Percentiles rank a stretch among this genome's conserved stretches.
phyloP scores from a whole-genome alignment of 2,888 invertebrate genomes.

The Rhimphoctona megacephalus region DNA sequence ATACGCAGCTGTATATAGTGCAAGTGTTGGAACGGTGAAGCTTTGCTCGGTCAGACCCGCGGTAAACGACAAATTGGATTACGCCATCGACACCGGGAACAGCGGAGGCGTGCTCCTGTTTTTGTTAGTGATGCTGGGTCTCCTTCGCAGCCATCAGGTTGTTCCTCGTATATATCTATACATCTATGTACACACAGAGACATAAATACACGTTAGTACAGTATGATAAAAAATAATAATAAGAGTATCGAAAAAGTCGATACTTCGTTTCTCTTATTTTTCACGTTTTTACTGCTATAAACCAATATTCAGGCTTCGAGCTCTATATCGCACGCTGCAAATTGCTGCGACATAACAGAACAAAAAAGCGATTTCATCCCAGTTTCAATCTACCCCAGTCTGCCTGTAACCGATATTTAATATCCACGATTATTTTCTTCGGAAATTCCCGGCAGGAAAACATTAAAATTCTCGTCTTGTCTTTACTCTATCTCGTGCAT shows the following conservation, averaged over 20 bases:
- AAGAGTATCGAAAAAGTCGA: constrained; percentile 58
- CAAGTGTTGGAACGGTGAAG: constrained; percentile 57
- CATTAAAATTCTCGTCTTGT: constrained; percentile 62
- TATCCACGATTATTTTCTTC: constrained; percentile 54
- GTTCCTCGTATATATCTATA: background rate
- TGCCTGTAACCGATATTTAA: constrained; percentile 57
- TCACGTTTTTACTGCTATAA: constrained; percentile 44
- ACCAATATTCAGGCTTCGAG: constrained; percentile 48
- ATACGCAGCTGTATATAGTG: constrained; percentile 33
- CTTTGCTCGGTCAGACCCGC: constrained; percentile 67
- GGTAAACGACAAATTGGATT: constrained; percentile 77
- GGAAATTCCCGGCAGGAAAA: constrained; percentile 40
- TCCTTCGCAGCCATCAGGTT: constrained; percentile 44
- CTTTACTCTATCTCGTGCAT: constrained; percentile 15
- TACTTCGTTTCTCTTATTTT: constrained; percentile 58
- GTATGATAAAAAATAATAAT: constrained; percentile 56
- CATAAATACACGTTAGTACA: constrained; percentile 11
- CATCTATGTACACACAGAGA: background rate
- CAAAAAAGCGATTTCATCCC: background rate
- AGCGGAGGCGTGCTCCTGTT: constrained; percentile 46
- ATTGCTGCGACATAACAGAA: constrained; percentile 43
- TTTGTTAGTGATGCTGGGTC: constrained; percentile 39
- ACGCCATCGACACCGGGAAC: constrained; percentile 75
- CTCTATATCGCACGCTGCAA: constrained; percentile 34
- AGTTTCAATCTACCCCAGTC: background rate